A percentile compares a stretch with the other conserved stretches of the same genome.
Conservation (phyloP, 2,113 vertebrate species). For the Zonotrichia leucophrys region DNA sequence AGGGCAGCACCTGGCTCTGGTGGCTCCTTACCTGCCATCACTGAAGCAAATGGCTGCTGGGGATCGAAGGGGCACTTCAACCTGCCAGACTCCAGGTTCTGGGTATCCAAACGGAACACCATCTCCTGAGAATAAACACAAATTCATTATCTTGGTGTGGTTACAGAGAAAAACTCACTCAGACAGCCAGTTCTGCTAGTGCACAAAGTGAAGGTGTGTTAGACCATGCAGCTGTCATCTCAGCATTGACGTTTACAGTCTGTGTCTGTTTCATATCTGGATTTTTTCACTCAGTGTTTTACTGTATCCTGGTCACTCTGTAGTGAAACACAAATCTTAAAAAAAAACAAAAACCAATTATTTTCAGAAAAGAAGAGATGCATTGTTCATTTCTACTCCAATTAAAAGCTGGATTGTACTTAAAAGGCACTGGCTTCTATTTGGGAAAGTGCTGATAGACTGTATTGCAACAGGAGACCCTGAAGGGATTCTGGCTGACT, state of each 20-base stretch:
- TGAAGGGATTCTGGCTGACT: constrained; percentile 17
- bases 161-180: neutral
- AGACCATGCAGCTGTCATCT: neutral
- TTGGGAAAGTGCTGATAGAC: constrained; percentile 20
- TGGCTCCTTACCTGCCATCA: constrained; percentile 87
- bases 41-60: constrained; percentile 89
- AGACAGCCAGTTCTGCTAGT: neutral
- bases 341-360: neutral
- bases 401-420: constrained; percentile 20
- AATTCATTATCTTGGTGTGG: neutral
- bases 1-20: neutral
- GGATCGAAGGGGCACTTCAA: constrained; percentile 97
- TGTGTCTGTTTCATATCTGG: neutral
- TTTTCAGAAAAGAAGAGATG: neutral
- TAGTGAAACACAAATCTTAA: neutral
- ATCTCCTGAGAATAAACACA: constrained; percentile 74
- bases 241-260: neutral
- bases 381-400: neutral
- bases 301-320: neutral
- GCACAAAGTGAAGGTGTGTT: neutral
- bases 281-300: neutral
- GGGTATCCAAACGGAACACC: constrained; percentile 81
- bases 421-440: constrained; percentile 18
- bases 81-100: constrained; percentile 88
- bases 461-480: constrained; percentile 22